Base-by-base conservation (phyloP, 2,797 vertebrate species). In the Vultur gryphus region DNA sequence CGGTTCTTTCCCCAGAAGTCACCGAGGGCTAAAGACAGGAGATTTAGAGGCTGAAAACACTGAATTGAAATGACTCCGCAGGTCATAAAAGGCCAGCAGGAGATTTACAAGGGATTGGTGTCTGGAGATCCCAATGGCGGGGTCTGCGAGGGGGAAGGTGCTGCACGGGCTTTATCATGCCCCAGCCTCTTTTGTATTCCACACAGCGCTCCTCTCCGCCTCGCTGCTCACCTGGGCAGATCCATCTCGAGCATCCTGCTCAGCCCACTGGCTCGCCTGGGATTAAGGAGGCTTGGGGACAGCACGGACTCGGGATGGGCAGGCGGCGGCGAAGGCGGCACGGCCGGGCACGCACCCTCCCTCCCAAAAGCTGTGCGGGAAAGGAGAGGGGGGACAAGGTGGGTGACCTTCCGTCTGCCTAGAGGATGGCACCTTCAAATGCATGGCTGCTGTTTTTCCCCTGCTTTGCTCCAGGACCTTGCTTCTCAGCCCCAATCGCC, bases 161-260 rank as follows among this genome's bases (percentile, higher is more conserved):
- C 58, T 35, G 77, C 4, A 2, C 0, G 18, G 66, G 83, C 44
- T 93, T 77, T 65, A 76, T 80, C 3, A 2, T 6, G 19, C 39
- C 73, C 76, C 0, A 0, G 62, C 19, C 77, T 83, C 82, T 86
- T 97, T 91, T 7, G 25, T 89, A 96, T 97, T 97, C 95, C 0
- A 0, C 33, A 25, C 2, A 3, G 69, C 2, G 17, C 77, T 88
- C 11, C 83, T 77, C 95, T 71, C 77, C 3, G 46, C 86, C 91
- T 84, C 10, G 4, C 87, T 88, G 95, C 75, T 93, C 87, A 17
- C 54, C 76, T n/a, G 14, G 64, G 86, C 97, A 95, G 97, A 97
- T 97, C 97, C 94, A 89, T 77, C 98, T 96, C 97, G 98, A 98
- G 98, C 98, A 98, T 97, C 98, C 98, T 97, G 97, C 98, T 98